These are phyloP conservation scores for Dryobotodes eremita DNA, from an alignment of 2,888 invertebrate species.

Conservation along the genomic window DNA sequence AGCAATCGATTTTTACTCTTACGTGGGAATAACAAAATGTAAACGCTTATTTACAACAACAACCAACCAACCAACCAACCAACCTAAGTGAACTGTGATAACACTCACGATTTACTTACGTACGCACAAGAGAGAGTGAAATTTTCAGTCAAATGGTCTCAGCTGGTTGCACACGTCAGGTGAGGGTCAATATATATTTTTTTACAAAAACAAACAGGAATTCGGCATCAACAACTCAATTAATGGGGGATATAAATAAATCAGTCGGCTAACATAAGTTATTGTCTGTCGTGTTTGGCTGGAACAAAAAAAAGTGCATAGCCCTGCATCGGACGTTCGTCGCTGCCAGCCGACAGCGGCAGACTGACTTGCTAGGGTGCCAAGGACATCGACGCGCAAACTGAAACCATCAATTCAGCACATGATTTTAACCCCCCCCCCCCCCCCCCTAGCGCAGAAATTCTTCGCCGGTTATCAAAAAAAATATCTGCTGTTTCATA, in stretches of 20 bases:
- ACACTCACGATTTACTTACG: neutral
- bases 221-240: neutral
- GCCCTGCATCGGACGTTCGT: slow-evolving; percentile 29
- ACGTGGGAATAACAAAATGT: neutral
- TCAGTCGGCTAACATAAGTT: slow-evolving; percentile 15
- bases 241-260: neutral
- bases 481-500: too few relatives aligned
- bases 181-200: neutral
- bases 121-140: neutral
- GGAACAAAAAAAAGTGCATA: neutral
- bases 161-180: neutral
- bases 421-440: too few relatives aligned
- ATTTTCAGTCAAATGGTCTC: neutral
- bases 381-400: too few relatives aligned
- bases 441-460: too few relatives aligned
- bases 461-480: too few relatives aligned
- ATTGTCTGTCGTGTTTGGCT: neutral
- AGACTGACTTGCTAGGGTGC: slow-evolving; percentile 26
- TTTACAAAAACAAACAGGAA: neutral
- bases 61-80: too few relatives aligned
- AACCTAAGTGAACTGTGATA: neutral
- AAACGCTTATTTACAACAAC: too few relatives aligned
- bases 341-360: slow-evolving; percentile 37
- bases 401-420: too few relatives aligned
- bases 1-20: neutral